phyloP scores from a whole-genome alignment of 2,888 invertebrate species.

The Falcaria lacertinaria region DNA sequence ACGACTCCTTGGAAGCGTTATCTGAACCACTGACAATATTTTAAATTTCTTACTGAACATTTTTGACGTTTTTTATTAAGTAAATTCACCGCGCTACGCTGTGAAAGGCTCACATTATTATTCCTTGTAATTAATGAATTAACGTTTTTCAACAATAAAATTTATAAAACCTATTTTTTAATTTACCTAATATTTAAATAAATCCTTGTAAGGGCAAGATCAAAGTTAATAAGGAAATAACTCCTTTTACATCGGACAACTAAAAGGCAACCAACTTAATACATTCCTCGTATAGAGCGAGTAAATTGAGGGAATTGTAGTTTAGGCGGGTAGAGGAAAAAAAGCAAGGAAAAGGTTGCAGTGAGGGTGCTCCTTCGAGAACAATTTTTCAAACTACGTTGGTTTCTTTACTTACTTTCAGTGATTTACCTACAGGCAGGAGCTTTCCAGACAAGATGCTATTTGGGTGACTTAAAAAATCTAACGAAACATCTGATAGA shows the following conservation, averaged over 20 bases:
- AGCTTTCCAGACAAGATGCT: conserved; percentile 26
- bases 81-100: too few species aligned
- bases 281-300: conserved; percentile 20
- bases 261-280: conserved; percentile 5
- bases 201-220: too few species aligned
- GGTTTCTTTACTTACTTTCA: conserved; percentile 52
- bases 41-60: too few species aligned
- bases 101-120: too few species aligned
- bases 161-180: too few species aligned
- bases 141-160: too few species aligned
- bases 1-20: too few species aligned
- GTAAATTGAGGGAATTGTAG: conserved; percentile 56
- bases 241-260: neutral
- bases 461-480: conserved; percentile 19
- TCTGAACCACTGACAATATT: too few species aligned
- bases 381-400: conserved; percentile 65
- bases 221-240: conserved; percentile 4
- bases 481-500: conserved; percentile 9
- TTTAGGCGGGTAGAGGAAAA: conserved; percentile 39
- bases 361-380: conserved; percentile 51
- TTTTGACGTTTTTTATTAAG: too few species aligned
- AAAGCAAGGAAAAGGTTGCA: conserved; percentile 48
- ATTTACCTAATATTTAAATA: too few species aligned
- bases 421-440: conserved; percentile 47
- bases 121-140: too few species aligned